Evolutionary conservation across 2,113 vertebrate genomes (phyloP).

Genomic region (Psephotus haematonotus): DNA sequence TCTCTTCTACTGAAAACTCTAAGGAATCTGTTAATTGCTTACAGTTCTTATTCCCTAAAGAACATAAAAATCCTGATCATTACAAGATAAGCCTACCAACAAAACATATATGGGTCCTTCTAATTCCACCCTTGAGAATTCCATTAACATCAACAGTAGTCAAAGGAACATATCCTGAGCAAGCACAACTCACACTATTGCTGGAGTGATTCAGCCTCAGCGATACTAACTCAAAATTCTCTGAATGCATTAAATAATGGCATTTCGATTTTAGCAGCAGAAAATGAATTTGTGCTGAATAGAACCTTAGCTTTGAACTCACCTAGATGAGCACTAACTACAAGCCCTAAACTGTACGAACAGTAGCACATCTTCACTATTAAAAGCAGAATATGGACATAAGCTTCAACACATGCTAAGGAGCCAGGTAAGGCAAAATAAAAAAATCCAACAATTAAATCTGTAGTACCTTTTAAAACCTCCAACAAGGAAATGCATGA

Average conservation of each 20-base stretch:
- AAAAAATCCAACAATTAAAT: not conserved
- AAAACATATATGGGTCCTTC: not conserved
- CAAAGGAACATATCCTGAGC: not conserved
- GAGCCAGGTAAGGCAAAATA: not conserved
- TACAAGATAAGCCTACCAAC: not conserved
- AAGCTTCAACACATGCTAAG: not conserved
- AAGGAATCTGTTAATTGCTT: not conserved
- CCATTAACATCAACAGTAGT: not conserved
- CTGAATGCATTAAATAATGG: not conserved
- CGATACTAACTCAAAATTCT: not conserved
- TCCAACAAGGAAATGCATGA: not conserved
- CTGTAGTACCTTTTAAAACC: not conserved
- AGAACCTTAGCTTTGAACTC: not conserved
- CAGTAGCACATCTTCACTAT: not conserved
- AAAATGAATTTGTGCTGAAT: not conserved
- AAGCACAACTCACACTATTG: not conserved
- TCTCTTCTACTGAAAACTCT: not conserved
- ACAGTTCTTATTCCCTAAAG: not conserved
- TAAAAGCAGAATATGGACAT: not conserved
- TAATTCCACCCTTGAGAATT: not conserved
- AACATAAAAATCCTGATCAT: not conserved
- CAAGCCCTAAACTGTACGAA: not conserved
- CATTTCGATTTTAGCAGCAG: not conserved
- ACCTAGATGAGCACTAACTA: not conserved
- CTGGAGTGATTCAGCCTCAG: not conserved